phyloP scores from a whole-genome alignment of 2,797 vertebrate species.

The Pipistrellus pygmaeus region DNA sequence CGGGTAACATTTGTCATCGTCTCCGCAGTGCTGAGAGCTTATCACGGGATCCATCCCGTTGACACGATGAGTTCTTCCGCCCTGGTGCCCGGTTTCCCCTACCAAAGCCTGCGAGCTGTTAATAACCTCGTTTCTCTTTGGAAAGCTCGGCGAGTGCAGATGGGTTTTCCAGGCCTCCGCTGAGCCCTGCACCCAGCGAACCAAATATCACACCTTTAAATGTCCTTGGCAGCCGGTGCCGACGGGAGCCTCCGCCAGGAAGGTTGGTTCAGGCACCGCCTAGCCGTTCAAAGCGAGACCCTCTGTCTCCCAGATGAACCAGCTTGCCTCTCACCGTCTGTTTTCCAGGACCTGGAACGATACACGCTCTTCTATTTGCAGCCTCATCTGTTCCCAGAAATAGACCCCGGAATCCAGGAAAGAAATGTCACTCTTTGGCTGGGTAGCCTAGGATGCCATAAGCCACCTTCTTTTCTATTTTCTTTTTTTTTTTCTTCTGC shows the following conservation, averaged over 20 bases:
- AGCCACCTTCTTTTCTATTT: constrained; percentile 46
- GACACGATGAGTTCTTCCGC: not conserved
- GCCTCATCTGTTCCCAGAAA: constrained; percentile 74
- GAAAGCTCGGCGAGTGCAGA: constrained; percentile 71
- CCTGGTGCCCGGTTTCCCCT: not conserved
- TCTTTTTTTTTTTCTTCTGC: not conserved
- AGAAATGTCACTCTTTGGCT: constrained; percentile 74
- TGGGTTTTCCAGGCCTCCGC: constrained; percentile 72
- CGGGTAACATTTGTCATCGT: not conserved
- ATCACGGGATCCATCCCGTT: not conserved
- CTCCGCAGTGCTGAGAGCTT: not conserved
- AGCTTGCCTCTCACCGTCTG: constrained; percentile 74
- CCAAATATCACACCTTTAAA: constrained; percentile 81
- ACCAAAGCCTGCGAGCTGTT: constrained; percentile 63
- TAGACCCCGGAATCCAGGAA: constrained; percentile 37
- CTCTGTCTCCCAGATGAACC: constrained; percentile 71
- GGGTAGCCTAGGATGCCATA: constrained; percentile 47
- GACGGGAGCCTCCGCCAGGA: constrained; percentile 73
- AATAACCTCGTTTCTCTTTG: constrained; percentile 72
- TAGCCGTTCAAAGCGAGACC: constrained; percentile 71
- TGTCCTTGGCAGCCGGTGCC: constrained; percentile 77
- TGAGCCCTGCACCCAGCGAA: constrained; percentile 80
- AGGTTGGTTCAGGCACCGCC: constrained; percentile 71
- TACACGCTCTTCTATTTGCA: constrained; percentile 56
- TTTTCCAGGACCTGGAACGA: constrained; percentile 70